These are phyloP conservation scores for Scleropages formosus DNA, from an alignment of 2,797 vertebrate species.

Conservation along the genomic window DNA sequence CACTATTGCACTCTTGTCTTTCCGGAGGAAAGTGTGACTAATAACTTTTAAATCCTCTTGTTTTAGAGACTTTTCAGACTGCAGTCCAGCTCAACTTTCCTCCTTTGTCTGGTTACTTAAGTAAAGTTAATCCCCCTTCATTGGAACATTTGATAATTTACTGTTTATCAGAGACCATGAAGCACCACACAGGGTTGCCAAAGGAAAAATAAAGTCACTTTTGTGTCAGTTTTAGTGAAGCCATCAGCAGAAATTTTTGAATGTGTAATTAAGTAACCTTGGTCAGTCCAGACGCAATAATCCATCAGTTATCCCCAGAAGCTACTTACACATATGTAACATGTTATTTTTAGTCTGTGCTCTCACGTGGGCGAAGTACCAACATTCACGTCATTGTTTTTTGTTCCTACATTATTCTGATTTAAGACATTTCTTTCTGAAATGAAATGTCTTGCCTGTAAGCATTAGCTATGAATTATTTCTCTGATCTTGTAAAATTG, in stretches of 20 bases:
- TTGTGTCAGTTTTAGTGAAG: constrained; percentile 1
- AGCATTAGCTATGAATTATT: neutral
- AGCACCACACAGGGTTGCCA: constrained; percentile 1
- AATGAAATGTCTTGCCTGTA: neutral
- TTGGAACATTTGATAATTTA: constrained; percentile 3
- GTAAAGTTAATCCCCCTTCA: neutral
- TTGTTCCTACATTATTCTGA: neutral
- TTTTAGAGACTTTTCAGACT: neutral
- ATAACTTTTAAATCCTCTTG: neutral
- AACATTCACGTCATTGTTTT: neutral
- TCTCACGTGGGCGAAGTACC: neutral
- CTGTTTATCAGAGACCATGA: constrained; percentile 17
- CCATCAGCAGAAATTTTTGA: neutral
- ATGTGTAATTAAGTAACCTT: constrained; percentile 7
- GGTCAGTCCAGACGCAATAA: neutral
- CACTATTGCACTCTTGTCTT: neutral
- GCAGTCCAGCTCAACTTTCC: neutral
- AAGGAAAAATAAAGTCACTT: constrained; percentile 12
- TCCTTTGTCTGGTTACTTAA: neutral
- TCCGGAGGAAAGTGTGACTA: neutral
- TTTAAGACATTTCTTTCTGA: neutral
- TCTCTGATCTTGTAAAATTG: neutral
- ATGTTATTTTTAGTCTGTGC: neutral
- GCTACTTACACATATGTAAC: neutral
- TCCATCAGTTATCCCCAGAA: neutral